Percentiles rank a stretch among this genome's conserved stretches.
phyloP scores from a whole-genome alignment of 1,140 invertebrate genomes.

The Bacillus rossius region DNA sequence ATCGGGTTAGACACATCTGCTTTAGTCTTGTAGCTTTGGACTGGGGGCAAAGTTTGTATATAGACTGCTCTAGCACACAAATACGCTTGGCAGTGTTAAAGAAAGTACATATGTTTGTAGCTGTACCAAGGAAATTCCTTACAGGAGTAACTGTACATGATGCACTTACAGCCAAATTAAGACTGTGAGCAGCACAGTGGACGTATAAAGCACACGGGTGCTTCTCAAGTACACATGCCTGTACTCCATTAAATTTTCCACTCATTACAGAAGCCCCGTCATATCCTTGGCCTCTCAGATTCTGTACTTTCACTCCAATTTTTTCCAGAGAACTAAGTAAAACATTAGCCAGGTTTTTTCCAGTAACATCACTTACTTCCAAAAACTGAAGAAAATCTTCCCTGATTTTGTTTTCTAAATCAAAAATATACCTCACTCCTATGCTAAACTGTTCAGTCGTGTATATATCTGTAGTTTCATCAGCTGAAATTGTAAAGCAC shows the following conservation, averaged over 20 bases:
- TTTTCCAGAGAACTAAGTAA: constrained; percentile 16
- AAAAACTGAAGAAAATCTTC: constrained; percentile 23
- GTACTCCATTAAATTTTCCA: constrained; percentile 27
- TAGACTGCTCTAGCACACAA: constrained; percentile 7
- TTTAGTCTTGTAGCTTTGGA: not conserved
- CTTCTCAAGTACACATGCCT: constrained; percentile 20
- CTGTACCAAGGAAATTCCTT: constrained; percentile 19
- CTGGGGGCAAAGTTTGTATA: constrained; percentile 12
- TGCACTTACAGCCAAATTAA: constrained; percentile 21
- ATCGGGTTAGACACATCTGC: too few relatives aligned
- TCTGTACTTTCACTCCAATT: constrained; percentile 17
- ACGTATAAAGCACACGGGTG: constrained; percentile 24
- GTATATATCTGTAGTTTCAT: constrained; percentile 21
- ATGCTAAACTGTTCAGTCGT: constrained; percentile 21
- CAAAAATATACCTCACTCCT: constrained; percentile 16
- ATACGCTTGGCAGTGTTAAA: too few relatives aligned
- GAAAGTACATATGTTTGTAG: constrained; percentile 11
- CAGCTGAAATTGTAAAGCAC: constrained; percentile 21
- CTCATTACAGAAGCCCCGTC: constrained; percentile 27
- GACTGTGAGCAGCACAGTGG: constrained; percentile 26
- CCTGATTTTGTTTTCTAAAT: not conserved
- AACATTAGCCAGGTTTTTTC: constrained; percentile 12
- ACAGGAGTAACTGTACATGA: constrained; percentile 20
- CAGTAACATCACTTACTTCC: constrained; percentile 21
- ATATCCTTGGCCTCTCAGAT: constrained; percentile 26